Evolutionary conservation across 2,888 invertebrate genomes (phyloP).

Genomic region (Dendrolimus houi): DNA sequence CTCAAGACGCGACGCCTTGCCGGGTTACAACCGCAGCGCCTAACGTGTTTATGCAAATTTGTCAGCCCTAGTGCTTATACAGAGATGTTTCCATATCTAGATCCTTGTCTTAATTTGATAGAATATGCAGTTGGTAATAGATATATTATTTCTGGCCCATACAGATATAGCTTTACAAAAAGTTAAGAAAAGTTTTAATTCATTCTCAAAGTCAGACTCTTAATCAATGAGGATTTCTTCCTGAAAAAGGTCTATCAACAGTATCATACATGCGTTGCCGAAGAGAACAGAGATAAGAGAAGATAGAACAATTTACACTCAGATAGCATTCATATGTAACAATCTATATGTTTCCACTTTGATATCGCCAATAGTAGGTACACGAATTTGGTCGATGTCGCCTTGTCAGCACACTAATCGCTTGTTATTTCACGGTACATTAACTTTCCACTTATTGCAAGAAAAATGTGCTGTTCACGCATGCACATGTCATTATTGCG

Average conservation of each 20-base stretch:
- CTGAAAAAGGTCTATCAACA: too few species aligned
- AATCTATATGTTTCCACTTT: too few species aligned
- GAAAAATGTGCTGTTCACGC: slow-evolving; percentile 14
- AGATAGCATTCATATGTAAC: too few species aligned
- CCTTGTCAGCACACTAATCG: slow-evolving; percentile 22
- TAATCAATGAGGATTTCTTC: too few species aligned
- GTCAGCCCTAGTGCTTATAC: slow-evolving; percentile 16
- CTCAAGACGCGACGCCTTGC: slow-evolving; percentile 3
- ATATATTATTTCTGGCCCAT: too few species aligned
- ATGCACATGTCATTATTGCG: neutral
- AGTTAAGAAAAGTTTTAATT: too few species aligned
- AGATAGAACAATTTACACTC: too few species aligned
- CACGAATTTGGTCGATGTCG: neutral
- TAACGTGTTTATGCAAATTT: slow-evolving; percentile 43
- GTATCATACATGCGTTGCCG: too few species aligned
- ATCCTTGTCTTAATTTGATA: neutral
- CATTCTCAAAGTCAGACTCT: too few species aligned
- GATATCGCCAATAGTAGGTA: neutral
- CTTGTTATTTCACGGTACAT: slow-evolving; percentile 50
- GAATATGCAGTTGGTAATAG: neutral
- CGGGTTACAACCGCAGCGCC: slow-evolving; percentile 23
- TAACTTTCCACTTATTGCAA: slow-evolving; percentile 20
- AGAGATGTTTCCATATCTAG: neutral
- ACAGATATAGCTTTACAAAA: too few species aligned
- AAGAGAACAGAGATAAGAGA: too few species aligned